These are phyloP conservation scores for Gallinago stenura DNA, from an alignment of 2,797 vertebrate species.

Conservation along the genomic window DNA sequence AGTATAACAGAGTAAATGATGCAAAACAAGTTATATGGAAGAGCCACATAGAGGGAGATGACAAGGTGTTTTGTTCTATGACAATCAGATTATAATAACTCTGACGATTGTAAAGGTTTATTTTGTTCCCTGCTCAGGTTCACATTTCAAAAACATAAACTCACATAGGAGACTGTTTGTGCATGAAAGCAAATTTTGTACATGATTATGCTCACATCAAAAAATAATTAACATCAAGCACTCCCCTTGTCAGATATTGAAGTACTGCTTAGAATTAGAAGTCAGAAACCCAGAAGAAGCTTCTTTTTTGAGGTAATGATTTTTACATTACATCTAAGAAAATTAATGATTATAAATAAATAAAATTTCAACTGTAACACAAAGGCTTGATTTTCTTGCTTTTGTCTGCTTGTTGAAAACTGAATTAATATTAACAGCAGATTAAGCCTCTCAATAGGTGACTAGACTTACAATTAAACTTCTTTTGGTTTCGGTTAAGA, in stretches of 20 bases:
- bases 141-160: conserved; percentile 51
- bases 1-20: conserved; percentile 19
- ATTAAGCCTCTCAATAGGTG: not conserved
- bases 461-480: not conserved
- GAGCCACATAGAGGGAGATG: not conserved
- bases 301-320: not conserved
- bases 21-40: conserved; percentile 15
- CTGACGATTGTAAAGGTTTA: not conserved
- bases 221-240: conserved; percentile 68
- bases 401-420: not conserved
- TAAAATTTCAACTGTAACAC: not conserved
- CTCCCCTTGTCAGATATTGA: conserved; percentile 54
- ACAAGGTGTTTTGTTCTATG: conserved; percentile 26
- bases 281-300: not conserved
- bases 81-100: conserved; percentile 54
- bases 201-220: conserved; percentile 49
- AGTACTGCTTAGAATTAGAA: conserved; percentile 11
- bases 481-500: not conserved
- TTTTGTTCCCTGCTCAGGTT: conserved; percentile 12
- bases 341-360: not conserved
- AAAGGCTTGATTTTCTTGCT: not conserved
- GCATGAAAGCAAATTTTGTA: conserved; percentile 48
- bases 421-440: not conserved
- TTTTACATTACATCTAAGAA: conserved; percentile 13
- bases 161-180: conserved; percentile 29